Evolutionary conservation across 2,888 invertebrate species (phyloP), one percentile per base, ranked within the genome.

Genomic region (Lepidochrysops patricia): DNA sequence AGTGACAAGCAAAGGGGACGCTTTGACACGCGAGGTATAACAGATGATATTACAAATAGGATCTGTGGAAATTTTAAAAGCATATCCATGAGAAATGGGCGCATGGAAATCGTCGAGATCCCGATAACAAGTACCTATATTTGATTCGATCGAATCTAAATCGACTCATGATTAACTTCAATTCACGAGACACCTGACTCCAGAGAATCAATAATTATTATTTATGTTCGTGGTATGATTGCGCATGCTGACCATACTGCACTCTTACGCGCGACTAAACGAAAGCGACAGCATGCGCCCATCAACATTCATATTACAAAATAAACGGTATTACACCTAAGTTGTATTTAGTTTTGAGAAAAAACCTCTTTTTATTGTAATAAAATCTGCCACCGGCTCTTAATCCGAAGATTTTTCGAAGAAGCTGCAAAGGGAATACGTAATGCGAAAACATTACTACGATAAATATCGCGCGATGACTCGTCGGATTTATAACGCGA

Each of bases 51-150:
- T 58, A 56, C 61, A 50, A 61, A 61, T 54, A 57, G 61, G 58
- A 61, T 50, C 37, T 35, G 58, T 59, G 57, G 49, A 59, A 57
- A 61, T 59, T 59, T 61, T 61, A 57, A 61, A 59, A 58, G 61
- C 61, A 59, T 37, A 57, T 59, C 35, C 49, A 61, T 59, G 58
- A 58, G 43, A 59, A 59, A 59, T 59, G 61, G 59, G 50, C 19
- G 4, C 19, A 32, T 26, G 25, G 4, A 29, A 5, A 29, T 5
- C 29, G 49, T 23, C 9, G 23, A 9, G n/a, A 13, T 35, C 37
- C 15, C 37, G 15, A 43, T 43, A 43, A 26, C 26, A 13, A 50
- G 2, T 50, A 12, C 13, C 7, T 29, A 5, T 29, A 50, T 43
- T 43, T 9, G 12, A 23, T 43, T 19, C 19, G 4, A 43, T 23